Conservation (phyloP, 2,888 invertebrate genomes). For the Cheilosia variabilis region DNA sequence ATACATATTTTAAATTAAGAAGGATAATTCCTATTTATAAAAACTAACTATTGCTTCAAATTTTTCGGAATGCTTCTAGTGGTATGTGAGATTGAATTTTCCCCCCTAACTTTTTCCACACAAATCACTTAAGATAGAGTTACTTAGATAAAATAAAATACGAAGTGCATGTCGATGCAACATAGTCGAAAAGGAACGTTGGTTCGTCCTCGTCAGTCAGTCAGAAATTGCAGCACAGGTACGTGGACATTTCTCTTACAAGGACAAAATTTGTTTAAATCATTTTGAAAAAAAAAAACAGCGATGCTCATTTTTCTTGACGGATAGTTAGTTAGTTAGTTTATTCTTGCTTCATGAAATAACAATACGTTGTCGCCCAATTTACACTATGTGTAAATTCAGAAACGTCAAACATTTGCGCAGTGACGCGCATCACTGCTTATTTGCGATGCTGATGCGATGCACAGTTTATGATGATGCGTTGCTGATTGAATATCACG, state of each 20-base stretch:
- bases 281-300: too few species aligned
- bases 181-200: not conserved
- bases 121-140: not conserved
- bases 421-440: too few species aligned
- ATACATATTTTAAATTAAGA: conserved; percentile 4
- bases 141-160: not conserved
- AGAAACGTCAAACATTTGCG: too few species aligned
- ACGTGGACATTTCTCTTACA: not conserved
- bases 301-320: too few species aligned
- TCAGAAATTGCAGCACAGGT: not conserved
- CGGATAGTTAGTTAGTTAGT: too few species aligned
- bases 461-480: too few species aligned
- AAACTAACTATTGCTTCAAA: conserved; percentile 39
- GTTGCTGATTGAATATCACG: too few species aligned
- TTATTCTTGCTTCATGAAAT: too few species aligned
- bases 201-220: not conserved
- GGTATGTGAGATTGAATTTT: conserved; percentile 61
- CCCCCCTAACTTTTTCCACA: not conserved
- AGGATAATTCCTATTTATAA: not conserved
- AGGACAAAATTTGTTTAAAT: too few species aligned
- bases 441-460: too few species aligned
- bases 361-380: too few species aligned
- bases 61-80: conserved; percentile 58
- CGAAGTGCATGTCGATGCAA: not conserved
- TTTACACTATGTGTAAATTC: too few species aligned